phyloP scores from a whole-genome alignment of 2,113 vertebrate genomes.

The Dinomys branickii region DNA sequence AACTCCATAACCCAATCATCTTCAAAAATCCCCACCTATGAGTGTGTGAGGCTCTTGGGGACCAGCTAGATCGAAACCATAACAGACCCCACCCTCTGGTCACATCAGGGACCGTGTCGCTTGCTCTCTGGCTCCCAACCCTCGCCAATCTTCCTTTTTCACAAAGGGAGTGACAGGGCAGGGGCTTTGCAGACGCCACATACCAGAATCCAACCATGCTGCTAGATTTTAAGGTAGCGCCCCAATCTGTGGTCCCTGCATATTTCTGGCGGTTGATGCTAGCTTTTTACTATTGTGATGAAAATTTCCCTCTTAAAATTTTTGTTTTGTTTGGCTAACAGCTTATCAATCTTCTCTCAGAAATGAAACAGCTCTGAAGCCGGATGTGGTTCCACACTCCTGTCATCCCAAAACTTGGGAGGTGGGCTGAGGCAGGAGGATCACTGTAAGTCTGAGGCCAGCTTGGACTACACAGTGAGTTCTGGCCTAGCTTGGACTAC shows the following conservation, averaged over 20 bases:
- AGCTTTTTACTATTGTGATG: background rate
- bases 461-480: too few species aligned
- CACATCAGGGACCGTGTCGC: background rate
- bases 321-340: background rate
- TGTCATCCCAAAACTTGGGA: background rate
- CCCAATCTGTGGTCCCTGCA: too few species aligned
- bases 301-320: background rate
- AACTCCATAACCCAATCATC: background rate
- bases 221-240: background rate
- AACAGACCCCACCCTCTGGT: background rate
- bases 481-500: too few species aligned
- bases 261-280: background rate
- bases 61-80: background rate
- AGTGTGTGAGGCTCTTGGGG: background rate
- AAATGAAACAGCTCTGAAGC: background rate
- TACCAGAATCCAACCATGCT: background rate
- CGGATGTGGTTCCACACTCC: background rate
- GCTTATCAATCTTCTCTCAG: slow-evolving; percentile 24
- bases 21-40: background rate
- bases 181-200: background rate
- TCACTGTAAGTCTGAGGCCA: background rate
- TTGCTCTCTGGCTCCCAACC: background rate
- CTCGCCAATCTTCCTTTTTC: background rate
- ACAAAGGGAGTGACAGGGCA: background rate
- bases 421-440: background rate